Conservation (phyloP, 2,113 vertebrate genomes). For the Theropithecus gelada region DNA sequence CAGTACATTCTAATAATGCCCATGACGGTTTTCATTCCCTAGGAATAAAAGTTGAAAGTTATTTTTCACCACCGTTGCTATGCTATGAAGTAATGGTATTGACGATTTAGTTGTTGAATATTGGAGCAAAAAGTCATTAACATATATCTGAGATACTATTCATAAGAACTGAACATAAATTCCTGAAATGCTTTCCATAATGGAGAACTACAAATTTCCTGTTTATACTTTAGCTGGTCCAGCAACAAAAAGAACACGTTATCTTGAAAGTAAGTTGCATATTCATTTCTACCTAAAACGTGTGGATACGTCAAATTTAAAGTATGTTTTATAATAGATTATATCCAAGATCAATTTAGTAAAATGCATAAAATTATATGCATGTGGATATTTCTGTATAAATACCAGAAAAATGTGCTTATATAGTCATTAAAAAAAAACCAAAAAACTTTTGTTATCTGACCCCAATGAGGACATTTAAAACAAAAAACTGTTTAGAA, state of each 20-base stretch:
- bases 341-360: background rate
- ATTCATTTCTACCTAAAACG: constrained; percentile 37
- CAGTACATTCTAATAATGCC: background rate
- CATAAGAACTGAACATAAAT: background rate
- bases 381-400: background rate
- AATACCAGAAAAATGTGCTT: background rate
- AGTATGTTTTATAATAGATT: constrained; percentile 12
- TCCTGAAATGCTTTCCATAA: background rate
- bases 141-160: background rate
- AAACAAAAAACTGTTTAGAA: constrained; percentile 5
- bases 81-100: constrained; percentile 4
- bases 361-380: constrained; percentile 14
- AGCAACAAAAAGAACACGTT: constrained; percentile 8
- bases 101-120: background rate
- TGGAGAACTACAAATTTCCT: background rate
- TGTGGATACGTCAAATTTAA: background rate
- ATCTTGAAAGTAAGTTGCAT: background rate
- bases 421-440: background rate
- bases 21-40: background rate
- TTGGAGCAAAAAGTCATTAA: background rate
- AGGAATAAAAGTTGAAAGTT: background rate
- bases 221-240: constrained; percentile 17
- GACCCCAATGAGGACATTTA: background rate
- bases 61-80: background rate
- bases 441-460: background rate